phyloP scores from a whole-genome alignment of 2,797 vertebrate species.

The Muscicapa comitata region DNA sequence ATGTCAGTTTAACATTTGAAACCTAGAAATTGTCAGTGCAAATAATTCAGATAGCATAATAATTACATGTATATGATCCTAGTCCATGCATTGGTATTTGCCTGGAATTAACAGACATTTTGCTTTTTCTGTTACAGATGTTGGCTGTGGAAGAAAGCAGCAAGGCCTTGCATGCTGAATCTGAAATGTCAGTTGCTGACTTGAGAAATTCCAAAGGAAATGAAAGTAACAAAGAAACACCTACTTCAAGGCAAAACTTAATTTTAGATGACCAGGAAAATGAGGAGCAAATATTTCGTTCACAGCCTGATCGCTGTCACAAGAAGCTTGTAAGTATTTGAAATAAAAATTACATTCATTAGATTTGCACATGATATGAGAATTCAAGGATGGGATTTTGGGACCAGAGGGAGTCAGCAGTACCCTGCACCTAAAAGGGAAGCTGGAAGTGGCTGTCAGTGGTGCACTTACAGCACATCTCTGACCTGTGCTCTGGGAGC shows the following conservation, averaged over 20 bases:
- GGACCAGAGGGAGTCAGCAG: background rate
- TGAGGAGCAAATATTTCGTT: constrained; percentile 32
- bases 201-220: background rate
- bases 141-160: background rate
- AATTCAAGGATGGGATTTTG: background rate
- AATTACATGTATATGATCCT: background rate
- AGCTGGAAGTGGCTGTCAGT: background rate
- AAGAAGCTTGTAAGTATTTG: constrained; percentile 54
- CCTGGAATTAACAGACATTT: background rate
- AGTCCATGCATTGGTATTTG: background rate
- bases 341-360: background rate
- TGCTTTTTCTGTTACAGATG: constrained; percentile 3
- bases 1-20: background rate
- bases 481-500: background rate
- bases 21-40: background rate
- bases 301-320: constrained; percentile 40
- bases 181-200: background rate
- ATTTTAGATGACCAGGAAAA: background rate
- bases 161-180: background rate
- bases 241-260: background rate
- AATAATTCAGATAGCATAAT: background rate
- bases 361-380: background rate
- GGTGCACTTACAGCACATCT: too few species aligned
- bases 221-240: background rate
- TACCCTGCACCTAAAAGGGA: background rate